Percentiles rank a stretch among this genome's conserved stretches.
Evolutionary conservation across 2,888 invertebrate species (phyloP).

Genomic region (Troides aeacus): DNA sequence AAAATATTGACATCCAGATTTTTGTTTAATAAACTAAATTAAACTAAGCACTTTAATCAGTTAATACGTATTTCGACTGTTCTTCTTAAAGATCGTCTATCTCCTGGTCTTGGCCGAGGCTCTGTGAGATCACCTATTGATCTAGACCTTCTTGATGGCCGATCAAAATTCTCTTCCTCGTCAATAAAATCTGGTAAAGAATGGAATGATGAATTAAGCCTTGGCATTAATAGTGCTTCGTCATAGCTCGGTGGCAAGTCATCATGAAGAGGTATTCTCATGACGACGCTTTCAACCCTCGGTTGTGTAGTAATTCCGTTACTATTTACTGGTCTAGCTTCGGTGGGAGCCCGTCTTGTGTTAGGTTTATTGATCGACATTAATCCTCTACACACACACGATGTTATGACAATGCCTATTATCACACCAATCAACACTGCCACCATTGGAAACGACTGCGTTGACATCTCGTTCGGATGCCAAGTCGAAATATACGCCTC

Average conservation of each 20-base stretch:
- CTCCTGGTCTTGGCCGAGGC: slow-evolving; percentile 52
- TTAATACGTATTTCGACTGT: slow-evolving; percentile 59
- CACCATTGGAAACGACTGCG: slow-evolving; percentile 77
- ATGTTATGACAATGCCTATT: slow-evolving; percentile 76
- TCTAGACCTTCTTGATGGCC: slow-evolving; percentile 59
- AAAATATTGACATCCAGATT: too few species aligned
- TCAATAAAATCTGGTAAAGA: slow-evolving; percentile 76
- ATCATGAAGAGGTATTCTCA: slow-evolving; percentile 60
- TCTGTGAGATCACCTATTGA: slow-evolving; percentile 73
- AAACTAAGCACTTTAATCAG: slow-evolving; percentile 17
- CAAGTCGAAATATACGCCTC: slow-evolving; percentile 83
- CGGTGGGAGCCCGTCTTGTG: slow-evolving; percentile 54
- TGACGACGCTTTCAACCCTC: slow-evolving; percentile 54
- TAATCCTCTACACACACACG: slow-evolving; percentile 77
- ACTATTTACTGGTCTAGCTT: slow-evolving; percentile 65
- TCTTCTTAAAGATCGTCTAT: slow-evolving; percentile 66
- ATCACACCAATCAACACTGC: slow-evolving; percentile 77
- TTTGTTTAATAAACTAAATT: not conserved
- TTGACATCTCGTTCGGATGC: slow-evolving; percentile 66
- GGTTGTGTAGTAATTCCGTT: slow-evolving; percentile 49
- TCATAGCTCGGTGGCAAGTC: slow-evolving; percentile 85
- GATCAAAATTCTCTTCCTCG: slow-evolving; percentile 50
- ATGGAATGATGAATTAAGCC: slow-evolving; percentile 82
- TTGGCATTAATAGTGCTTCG: slow-evolving; percentile 87
- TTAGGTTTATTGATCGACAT: slow-evolving; percentile 65